phyloP scores from a whole-genome alignment of 2,113 vertebrate species.

The Montifringilla adamsi region DNA sequence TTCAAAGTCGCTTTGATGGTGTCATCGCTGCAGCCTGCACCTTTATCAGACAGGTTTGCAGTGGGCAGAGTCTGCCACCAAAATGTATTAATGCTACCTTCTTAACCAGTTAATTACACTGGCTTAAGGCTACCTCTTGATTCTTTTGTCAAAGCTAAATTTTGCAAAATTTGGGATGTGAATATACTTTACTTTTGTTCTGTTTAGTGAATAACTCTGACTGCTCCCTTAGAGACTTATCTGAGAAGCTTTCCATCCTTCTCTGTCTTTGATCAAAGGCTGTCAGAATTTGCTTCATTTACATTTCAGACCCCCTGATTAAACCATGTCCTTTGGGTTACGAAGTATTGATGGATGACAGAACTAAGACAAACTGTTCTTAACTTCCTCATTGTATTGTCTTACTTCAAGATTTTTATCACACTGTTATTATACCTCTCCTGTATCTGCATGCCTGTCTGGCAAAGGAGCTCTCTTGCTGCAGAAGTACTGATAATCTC shows the following conservation, averaged over 20 bases:
- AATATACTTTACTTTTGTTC: conserved; percentile 53
- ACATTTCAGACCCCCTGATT: conserved; percentile 57
- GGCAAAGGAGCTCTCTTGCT: not conserved
- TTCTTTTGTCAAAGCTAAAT: conserved; percentile 41
- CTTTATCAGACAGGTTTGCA: conserved; percentile 18
- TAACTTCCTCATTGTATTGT: not conserved
- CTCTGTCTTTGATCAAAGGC: conserved; percentile 60
- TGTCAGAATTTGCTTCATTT: conserved; percentile 67
- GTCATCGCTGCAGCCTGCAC: not conserved
- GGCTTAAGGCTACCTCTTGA: conserved; percentile 2
- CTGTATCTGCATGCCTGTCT: not conserved
- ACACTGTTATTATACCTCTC: not conserved
- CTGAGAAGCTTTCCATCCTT: conserved; percentile 37
- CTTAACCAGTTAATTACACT: conserved; percentile 27
- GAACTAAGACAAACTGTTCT: conserved; percentile 22
- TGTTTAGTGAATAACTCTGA: conserved; percentile 54
- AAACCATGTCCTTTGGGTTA: conserved; percentile 51
- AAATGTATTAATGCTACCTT: not conserved
- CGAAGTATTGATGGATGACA: conserved; percentile 49
- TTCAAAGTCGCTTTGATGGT: conserved; percentile 47
- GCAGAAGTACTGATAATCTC: not conserved
- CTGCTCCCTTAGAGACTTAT: conserved; percentile 50
- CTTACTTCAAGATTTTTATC: not conserved
- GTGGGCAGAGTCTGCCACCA: not conserved
- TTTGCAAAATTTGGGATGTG: conserved; percentile 20